phyloP scores from a whole-genome alignment of 2,113 vertebrate genomes.

The Oplegnathus fasciatus region DNA sequence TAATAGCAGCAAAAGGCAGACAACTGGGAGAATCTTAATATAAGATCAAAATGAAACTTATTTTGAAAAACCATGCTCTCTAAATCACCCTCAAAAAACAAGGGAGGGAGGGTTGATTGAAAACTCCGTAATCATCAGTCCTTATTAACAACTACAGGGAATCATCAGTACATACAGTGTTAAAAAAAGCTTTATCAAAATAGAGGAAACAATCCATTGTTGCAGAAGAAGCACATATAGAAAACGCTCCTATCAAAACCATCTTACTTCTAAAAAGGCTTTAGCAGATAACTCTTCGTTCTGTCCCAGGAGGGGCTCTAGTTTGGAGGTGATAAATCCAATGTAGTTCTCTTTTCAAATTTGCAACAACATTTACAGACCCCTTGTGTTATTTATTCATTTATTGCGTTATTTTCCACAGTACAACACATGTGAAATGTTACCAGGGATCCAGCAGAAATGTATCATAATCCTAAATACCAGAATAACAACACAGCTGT shows the following conservation, averaged over 20 bases:
- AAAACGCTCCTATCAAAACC: not conserved
- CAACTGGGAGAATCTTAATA: too few relatives aligned
- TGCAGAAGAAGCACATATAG: not conserved
- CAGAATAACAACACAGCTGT: not conserved
- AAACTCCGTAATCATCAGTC: too few relatives aligned
- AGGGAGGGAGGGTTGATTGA: too few relatives aligned
- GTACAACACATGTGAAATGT: not conserved
- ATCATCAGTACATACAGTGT: not conserved
- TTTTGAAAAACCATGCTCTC: too few relatives aligned
- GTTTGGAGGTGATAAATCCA: not conserved
- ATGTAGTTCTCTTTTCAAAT: too few relatives aligned
- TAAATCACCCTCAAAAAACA: too few relatives aligned
- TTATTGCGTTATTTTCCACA: too few relatives aligned
- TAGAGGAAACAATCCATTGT: not conserved
- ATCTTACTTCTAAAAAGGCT: too few relatives aligned
- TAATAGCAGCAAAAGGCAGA: too few relatives aligned
- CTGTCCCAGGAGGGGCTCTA: not conserved
- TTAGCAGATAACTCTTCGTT: too few relatives aligned
- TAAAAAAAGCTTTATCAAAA: not conserved
- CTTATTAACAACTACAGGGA: not conserved
- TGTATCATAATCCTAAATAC: slow-evolving; percentile 1
- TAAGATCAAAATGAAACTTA: too few relatives aligned
- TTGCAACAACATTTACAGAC: too few relatives aligned
- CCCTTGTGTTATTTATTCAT: not conserved
- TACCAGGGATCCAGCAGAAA: not conserved